These are phyloP conservation scores for Petrosia ficiformis DNA, from an alignment of 37 sponge, comb jelly and placozoan species.

Conservation along the genomic window DNA sequence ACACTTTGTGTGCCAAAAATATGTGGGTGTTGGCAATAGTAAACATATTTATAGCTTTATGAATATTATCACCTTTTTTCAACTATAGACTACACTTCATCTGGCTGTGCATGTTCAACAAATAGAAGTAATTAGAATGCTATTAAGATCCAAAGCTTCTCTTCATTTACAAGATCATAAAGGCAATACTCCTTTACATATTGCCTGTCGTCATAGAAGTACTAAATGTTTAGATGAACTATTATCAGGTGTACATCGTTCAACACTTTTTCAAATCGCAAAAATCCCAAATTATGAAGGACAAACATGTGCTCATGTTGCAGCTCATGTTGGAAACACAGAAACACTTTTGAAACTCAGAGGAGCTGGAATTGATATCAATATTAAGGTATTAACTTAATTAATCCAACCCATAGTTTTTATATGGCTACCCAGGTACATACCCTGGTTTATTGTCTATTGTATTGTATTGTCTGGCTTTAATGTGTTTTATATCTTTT, in stretches of 20 bases:
- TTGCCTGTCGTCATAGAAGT: slow-evolving; percentile 51
- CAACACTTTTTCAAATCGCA: slow-evolving; percentile 26
- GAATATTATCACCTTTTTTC: background rate
- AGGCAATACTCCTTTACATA: slow-evolving; percentile 84
- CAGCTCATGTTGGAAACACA: slow-evolving; percentile 33
- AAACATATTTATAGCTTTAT: too few species aligned
- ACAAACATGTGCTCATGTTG: slow-evolving; percentile 65
- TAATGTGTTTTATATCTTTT: background rate
- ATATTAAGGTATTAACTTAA: slow-evolving; percentile 54
- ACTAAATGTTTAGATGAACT: slow-evolving; percentile 56
- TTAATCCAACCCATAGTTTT: background rate
- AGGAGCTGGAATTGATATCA: slow-evolving; percentile 60
- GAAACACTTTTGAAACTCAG: slow-evolving; percentile 52
- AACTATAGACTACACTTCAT: slow-evolving; percentile 72
- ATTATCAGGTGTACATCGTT: slow-evolving; percentile 7
- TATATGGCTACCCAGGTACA: too few species aligned
- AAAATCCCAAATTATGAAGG: slow-evolving; percentile 58
- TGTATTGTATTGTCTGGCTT: too few species aligned
- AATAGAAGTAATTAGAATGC: slow-evolving; percentile 42
- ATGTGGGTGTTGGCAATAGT: too few species aligned
- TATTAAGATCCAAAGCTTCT: slow-evolving; percentile 54
- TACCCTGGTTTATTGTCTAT: too few species aligned
- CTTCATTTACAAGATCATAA: slow-evolving; percentile 63
- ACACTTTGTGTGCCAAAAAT: background rate
- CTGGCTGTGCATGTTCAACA: slow-evolving; percentile 72